Evolutionary conservation across 1,140 invertebrate species (phyloP), one percentile per base, ranked within the genome.

Genomic region (Scaptodrosophila lebanonensis): DNA sequence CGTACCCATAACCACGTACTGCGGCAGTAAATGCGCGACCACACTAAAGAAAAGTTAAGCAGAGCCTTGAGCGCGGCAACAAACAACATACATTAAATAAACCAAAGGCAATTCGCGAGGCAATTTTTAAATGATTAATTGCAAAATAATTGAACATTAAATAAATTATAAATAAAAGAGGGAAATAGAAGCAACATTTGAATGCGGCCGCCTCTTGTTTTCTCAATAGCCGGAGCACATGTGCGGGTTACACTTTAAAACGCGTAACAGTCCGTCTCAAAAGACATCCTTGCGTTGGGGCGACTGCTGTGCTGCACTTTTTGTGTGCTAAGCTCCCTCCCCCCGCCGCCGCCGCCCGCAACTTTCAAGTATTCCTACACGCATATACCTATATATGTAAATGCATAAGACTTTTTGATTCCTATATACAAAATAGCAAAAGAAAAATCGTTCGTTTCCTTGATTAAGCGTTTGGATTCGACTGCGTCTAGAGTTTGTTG

Each of bases 231-330:
- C 58, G 76, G 89, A 89, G 92, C 93, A 91, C 93, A 97, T 96
- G 95, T 95, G 93, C 91, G 93, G 94, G 89, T 91, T 95, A 92
- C 94, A 92, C 89, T 96, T 96, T 93, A 96, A 92, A 90, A 96
- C 95, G 87, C 93, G 94, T 89, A 97, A 96, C 90, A 95, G 94
- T 91, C 95, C 95, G 90, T 96, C 94, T 88, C 95, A 96, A 90
- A 96, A 96, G 91, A 97, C 95, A 88, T 95, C 94, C 87, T 92
- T 97, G 70, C 92, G 95, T 88, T 97, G 95, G 95, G 95, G 95
- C 87, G 95, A 97, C 89, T 95, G 94, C 89, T 96, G 95, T 64
- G 51, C 30, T 29, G 13, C 8, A 13, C 13, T 4, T 2, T 12
- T 20, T 11, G 38, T 9, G 16, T 32, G 18, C 36, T 15, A 3